Percentiles rank a stretch among this genome's conserved stretches.
These are phyloP conservation scores for Chiloscyllium plagiosum DNA, from an alignment of 2,113 vertebrate genomes.

Conservation along the genomic window DNA sequence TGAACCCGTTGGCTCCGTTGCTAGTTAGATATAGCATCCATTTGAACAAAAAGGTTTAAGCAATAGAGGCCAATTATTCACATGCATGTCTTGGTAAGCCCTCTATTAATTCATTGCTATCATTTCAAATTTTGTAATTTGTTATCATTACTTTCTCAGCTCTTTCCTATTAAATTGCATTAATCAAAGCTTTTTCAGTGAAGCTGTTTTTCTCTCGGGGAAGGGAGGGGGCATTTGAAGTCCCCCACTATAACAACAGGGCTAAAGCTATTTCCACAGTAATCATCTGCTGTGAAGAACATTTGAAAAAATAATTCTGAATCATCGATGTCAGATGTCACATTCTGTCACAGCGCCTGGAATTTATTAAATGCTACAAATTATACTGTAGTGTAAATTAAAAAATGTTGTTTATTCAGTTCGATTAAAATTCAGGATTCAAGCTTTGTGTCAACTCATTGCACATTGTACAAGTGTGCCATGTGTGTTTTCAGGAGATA, in stretches of 20 bases:
- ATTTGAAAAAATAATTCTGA: neutral
- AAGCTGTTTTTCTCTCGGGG: neutral
- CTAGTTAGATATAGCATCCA: neutral
- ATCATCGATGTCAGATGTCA: neutral
- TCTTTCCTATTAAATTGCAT: neutral
- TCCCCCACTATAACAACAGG: neutral
- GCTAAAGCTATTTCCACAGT: neutral
- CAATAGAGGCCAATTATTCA: neutral
- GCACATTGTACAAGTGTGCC: neutral
- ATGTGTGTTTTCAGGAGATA: neutral
- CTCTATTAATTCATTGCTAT: neutral
- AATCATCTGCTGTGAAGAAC: neutral
- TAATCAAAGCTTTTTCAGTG: neutral
- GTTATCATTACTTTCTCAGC: neutral
- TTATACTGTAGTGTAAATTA: neutral
- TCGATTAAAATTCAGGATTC: neutral
- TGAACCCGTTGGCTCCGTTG: no score
- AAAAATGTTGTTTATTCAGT: constrained; percentile 7
- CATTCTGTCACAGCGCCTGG: neutral
- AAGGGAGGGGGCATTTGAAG: neutral
- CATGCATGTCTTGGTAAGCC: neutral
- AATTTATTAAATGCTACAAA: constrained; percentile 24
- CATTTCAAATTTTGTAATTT: neutral
- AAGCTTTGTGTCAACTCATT: neutral
- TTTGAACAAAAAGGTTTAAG: neutral